Base-by-base conservation (phyloP, 2,888 invertebrate genomes). In the Acronicta aceris region DNA sequence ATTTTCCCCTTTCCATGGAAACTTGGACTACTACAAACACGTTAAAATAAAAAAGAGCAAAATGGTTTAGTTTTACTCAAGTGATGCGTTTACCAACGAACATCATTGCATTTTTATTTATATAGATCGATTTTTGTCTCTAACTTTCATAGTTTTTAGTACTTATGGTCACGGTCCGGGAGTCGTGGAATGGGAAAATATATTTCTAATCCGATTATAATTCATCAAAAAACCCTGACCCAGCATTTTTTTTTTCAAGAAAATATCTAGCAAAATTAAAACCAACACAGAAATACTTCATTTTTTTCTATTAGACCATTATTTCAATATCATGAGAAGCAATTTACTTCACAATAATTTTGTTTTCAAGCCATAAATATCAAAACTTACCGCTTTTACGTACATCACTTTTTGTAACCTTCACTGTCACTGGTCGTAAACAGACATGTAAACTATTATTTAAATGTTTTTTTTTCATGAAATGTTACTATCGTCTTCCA, bases 361-460 rank as follows among this genome's bases (percentile, higher is more conserved):
- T 56, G 56, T 61, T 69, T 62, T 27, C 5, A 9, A 51, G 42
- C 16, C 15, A 57, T 57, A 57, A 62, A 59, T 41, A 49, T 15
- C 9, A 41, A 25, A 13, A 60, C 78, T 71, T 55, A 71, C 78
- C 61, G 55, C 16, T 45, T 25, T 77, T 49, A 60, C 45, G 55
- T 50, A 60, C 75, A 60, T 75, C 33, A 9, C 41, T 50, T 47
- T 40, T 45, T 61, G 61, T 36, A 53, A 58, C 47, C 55, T 76
- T 58, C 36, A 38, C 25, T 7, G 36, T 38, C 51, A 60, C 52
- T 33, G 45, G 30, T 25, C 25, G 21, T 41, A 42, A 49, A 52
- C 21, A 48, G 12, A 7, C n/a, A 38, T 33, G 6, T 3, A 7
- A 16, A 21, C 12, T 25, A 9, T 5, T 47, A 46, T 52, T 13